A percentile compares a stretch with the other conserved stretches of the same genome.
Evolutionary conservation across 2,113 vertebrate genomes (phyloP).

Genomic region (Festucalex cinctus): DNA sequence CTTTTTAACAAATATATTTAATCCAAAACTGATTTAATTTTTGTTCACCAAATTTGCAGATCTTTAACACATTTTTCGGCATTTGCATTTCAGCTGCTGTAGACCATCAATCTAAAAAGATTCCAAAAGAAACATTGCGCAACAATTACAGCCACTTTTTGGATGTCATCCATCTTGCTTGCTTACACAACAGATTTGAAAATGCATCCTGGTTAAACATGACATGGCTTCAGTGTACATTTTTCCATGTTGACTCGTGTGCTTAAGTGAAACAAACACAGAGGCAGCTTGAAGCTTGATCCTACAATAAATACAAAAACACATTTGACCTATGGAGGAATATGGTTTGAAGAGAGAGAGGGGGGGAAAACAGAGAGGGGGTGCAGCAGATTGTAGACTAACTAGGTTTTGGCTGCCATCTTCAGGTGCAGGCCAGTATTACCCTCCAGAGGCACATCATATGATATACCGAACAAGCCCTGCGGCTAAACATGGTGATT

Average conservation of each 20-base stretch:
- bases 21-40: background rate
- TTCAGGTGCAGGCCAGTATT: constrained; percentile 64
- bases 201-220: constrained; percentile 58
- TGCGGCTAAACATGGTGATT: constrained; percentile 59
- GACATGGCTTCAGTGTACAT: constrained; percentile 43
- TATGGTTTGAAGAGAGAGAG: constrained; percentile 31
- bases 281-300: constrained; percentile 43
- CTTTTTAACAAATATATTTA: background rate
- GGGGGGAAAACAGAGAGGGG: background rate
- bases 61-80: background rate
- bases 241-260: constrained; percentile 38
- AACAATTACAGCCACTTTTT: constrained; percentile 32
- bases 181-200: constrained; percentile 23
- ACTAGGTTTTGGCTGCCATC: constrained; percentile 79
- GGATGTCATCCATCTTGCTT: constrained; percentile 50
- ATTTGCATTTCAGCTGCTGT: background rate
- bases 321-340: constrained; percentile 67
- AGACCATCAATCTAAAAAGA: background rate
- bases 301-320: constrained; percentile 33
- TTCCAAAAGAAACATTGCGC: constrained; percentile 21
- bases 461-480: constrained; percentile 45
- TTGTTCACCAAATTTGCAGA: too few relatives aligned
- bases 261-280: constrained; percentile 51
- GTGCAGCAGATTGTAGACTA: constrained; percentile 34
- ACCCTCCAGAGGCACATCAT: constrained; percentile 18